These are phyloP conservation scores for Lepus townsendii DNA, from an alignment of 2,797 vertebrate genomes.

Conservation along the genomic window DNA sequence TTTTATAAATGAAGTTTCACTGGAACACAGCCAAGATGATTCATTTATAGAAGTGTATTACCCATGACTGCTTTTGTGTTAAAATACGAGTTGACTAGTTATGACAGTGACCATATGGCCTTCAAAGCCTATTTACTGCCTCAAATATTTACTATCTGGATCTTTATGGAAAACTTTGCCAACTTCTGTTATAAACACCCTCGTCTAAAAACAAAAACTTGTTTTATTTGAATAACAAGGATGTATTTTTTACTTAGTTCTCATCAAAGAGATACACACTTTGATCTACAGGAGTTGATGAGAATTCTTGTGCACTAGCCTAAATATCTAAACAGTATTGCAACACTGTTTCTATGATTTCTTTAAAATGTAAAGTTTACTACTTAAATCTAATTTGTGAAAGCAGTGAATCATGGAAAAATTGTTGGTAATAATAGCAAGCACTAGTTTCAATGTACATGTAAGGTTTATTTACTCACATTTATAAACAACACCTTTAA, in stretches of 20 bases:
- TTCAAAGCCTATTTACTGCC: neutral
- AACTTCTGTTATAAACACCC: slow-evolving; percentile 11
- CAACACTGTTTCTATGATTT: neutral
- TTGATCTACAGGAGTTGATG: neutral
- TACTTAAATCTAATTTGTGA: slow-evolving; percentile 2
- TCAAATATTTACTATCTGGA: slow-evolving; percentile 8
- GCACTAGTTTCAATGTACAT: neutral
- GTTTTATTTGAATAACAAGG: slow-evolving; percentile 24
- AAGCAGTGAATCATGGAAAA: neutral
- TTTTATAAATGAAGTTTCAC: neutral
- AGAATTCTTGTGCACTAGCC: neutral
- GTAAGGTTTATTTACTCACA: slow-evolving; percentile 24
- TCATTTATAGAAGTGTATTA: neutral
- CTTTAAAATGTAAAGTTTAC: slow-evolving; percentile 21
- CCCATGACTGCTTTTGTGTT: neutral
- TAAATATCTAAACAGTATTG: neutral
- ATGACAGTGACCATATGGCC: neutral
- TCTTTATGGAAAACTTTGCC: neutral
- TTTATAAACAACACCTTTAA: slow-evolving; percentile 26
- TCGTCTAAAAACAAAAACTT: neutral
- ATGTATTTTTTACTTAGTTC: slow-evolving; percentile 16
- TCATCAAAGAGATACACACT: neutral
- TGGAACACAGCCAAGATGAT: neutral
- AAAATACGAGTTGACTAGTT: neutral
- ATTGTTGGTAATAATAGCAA: neutral